Conservation (phyloP, 2,888 invertebrate species). For the Dolomedes plantarius region DNA sequence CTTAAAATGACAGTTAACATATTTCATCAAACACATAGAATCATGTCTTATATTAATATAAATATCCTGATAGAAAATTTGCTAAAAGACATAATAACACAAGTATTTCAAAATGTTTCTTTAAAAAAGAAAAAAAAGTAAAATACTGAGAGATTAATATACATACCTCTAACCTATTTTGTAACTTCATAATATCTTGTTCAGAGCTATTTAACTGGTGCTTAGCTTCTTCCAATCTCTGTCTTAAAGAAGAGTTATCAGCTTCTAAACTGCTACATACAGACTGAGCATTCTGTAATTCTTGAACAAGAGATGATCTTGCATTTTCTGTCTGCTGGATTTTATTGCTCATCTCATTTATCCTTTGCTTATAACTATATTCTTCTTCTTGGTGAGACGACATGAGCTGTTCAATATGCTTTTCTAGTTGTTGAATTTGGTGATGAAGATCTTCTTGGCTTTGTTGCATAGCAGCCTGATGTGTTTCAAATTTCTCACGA, state of each 20-base stretch:
- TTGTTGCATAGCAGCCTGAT: constrained; percentile 75
- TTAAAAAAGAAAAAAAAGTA: too few relatives aligned
- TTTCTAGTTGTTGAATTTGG: constrained; percentile 83
- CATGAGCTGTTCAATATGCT: constrained; percentile 78
- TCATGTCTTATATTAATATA: too few relatives aligned
- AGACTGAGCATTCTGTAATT: constrained; percentile 61
- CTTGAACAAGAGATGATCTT: constrained; percentile 72
- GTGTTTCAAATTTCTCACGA: constrained; percentile 67
- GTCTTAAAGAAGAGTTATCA: constrained; percentile 58
- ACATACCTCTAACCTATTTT: constrained; percentile 55
- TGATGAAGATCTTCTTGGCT: constrained; percentile 78
- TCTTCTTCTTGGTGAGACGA: constrained; percentile 72
- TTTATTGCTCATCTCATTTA: constrained; percentile 79
- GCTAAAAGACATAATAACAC: too few relatives aligned
- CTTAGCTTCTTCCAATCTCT: constrained; percentile 79
- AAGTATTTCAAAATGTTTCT: too few relatives aligned
- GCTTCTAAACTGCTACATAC: constrained; percentile 70
- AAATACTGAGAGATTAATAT: too few relatives aligned
- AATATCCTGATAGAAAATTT: too few relatives aligned
- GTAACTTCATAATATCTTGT: constrained; percentile 47
- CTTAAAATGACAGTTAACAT: too few relatives aligned
- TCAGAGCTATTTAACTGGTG: constrained; percentile 53
- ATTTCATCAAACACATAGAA: too few relatives aligned
- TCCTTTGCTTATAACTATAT: constrained; percentile 74
- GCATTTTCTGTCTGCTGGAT: constrained; percentile 74